Percentiles rank a stretch among this genome's conserved stretches.
phyloP scores from a whole-genome alignment of 2,797 vertebrate genomes.

The Neoniphon sammara region DNA sequence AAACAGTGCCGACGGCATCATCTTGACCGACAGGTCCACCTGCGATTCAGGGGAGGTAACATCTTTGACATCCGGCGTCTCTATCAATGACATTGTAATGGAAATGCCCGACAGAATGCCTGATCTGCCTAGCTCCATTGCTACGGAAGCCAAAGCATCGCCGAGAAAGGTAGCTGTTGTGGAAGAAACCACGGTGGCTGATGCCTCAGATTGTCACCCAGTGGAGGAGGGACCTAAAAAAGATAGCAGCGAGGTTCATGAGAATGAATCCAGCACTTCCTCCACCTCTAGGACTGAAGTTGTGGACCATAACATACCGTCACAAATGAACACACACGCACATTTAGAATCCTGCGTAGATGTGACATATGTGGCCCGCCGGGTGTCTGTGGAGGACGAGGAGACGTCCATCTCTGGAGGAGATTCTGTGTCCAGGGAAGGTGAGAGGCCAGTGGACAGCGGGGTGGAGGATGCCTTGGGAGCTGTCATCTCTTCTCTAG shows the following conservation, averaged over 20 bases:
- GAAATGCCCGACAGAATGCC: conserved; percentile 54
- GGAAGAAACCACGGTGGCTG: background rate
- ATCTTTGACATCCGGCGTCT: conserved; percentile 61
- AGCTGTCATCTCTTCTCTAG: conserved; percentile 88
- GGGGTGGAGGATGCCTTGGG: conserved; percentile 89
- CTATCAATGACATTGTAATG: conserved; percentile 68
- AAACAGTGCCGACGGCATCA: conserved; percentile 84
- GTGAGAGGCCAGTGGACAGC: conserved; percentile 71
- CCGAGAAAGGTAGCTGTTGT: background rate
- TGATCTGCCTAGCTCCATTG: conserved; percentile 33
- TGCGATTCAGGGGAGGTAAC: conserved; percentile 57
- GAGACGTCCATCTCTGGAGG: conserved; percentile 40
- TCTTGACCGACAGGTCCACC: conserved; percentile 59
- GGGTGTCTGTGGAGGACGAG: conserved; percentile 65
- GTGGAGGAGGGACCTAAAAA: conserved; percentile 12
- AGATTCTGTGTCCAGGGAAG: conserved; percentile 30
- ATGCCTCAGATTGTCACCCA: background rate
- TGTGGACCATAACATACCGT: background rate
- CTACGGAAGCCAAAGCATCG: conserved; percentile 21
- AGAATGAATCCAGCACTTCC: conserved; percentile 28
- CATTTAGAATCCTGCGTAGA: conserved; percentile 21
- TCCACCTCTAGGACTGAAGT: conserved; percentile 15
- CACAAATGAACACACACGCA: conserved; percentile 4
- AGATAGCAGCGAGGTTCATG: background rate
- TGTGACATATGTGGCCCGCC: conserved; percentile 51